Base-by-base conservation (phyloP, 2,888 invertebrate genomes). In the Anthoptus insignis region DNA sequence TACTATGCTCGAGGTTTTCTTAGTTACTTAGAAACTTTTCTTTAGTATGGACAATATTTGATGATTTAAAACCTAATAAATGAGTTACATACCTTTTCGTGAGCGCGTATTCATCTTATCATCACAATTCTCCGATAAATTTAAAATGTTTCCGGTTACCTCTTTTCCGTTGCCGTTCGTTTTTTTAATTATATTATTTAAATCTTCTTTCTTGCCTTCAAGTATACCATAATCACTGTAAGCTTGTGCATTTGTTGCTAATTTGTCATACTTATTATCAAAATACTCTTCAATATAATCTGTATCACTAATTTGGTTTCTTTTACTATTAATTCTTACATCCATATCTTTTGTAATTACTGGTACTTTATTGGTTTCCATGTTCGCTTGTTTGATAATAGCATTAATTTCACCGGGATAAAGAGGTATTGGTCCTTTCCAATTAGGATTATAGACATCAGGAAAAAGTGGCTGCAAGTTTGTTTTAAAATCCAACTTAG, bases 181-280 rank as follows among this genome's bases (percentile, higher is more conserved):
- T 2, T 79, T 74, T 11, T 79, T 81, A 0, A 76, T 76, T 16
- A 77, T 79, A 14, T 75, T 75, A 0, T n/a, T n/a, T n/a, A 72
- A 66, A 19, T 60, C 58, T 5, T 78, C 81, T 34, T 86, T 87
- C 61, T 86, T 88, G 1, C 65, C 80, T 49, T 84, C 78, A 0
- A 91, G 45, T 0, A 92, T 90, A 1, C 91, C 92, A 64, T 92
- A 92, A 59, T 92, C 92, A 65, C 91, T 92, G 34, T 92, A 92
- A 0, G 91, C 91, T 77, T 92, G 91, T 0, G 90, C 89, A 75
- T 88, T 77, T 69, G 81, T 74, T 0, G 76, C 82, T 13, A 87
- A 59, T 53, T 78, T 85, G 19, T 81, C 78, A 56, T 82, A 81
- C 70, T 85, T 87, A 42, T 75, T 79, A 14, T 78, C 74, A 1